A percentile compares a stretch with the other conserved stretches of the same genome.
Evolutionary conservation across 2,113 vertebrate genomes (phyloP).

Genomic region (Calyptomena viridis): DNA sequence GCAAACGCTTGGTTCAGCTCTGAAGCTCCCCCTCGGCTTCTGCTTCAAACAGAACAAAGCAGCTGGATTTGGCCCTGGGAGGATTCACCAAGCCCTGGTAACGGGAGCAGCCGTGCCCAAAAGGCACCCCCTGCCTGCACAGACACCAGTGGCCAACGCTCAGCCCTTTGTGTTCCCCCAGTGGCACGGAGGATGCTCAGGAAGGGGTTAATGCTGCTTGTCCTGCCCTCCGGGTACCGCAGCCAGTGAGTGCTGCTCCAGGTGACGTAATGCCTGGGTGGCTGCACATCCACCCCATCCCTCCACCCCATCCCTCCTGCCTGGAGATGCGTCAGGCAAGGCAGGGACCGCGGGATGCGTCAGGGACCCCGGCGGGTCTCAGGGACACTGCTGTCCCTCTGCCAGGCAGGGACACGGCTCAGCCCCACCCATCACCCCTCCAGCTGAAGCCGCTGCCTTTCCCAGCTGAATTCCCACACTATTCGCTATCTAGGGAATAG

Average conservation of each 20-base stretch:
- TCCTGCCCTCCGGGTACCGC: constrained; percentile 46
- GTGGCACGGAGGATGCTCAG: background rate
- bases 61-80: background rate
- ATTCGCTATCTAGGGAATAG: accelerated
- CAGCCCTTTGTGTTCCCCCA: background rate
- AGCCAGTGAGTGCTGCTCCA: constrained; percentile 39
- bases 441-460: background rate
- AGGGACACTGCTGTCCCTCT: background rate
- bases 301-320: background rate
- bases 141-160: accelerated
- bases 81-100: background rate
- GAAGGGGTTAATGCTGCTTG: constrained; percentile 48
- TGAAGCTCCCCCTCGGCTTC: background rate
- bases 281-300: background rate
- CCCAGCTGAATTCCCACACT: background rate
- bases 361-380: background rate
- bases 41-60: background rate
- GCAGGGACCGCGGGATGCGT: accelerated
- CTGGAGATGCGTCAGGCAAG: background rate
- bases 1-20: background rate
- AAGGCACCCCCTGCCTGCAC: background rate
- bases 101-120: background rate
- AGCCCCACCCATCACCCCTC: background rate
- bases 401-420: background rate
- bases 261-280: constrained; percentile 43